These are phyloP conservation scores for Drosophila kohkoa DNA, from an alignment of 1,140 invertebrate genomes.

Conservation along the genomic window DNA sequence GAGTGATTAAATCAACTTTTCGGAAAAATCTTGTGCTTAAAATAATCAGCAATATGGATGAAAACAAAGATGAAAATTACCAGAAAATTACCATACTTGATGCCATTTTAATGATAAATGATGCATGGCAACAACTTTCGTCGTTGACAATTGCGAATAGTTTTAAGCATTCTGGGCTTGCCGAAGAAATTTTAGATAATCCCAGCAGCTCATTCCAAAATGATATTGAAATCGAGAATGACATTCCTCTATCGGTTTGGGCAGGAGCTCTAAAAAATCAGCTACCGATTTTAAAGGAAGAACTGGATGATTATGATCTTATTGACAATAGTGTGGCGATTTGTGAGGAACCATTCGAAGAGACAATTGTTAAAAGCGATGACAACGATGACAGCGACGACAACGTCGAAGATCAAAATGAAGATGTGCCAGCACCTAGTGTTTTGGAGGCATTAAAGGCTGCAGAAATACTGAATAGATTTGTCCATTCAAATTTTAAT, in stretches of 20 bases:
- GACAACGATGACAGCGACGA: constrained; percentile 5
- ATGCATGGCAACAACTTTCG: too few species aligned
- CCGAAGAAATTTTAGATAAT: neutral
- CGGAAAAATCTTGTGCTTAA: constrained; percentile 8
- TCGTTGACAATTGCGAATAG: too few species aligned
- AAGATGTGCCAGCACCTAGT: constrained; percentile 1
- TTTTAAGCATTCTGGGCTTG: neutral
- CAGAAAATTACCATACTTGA: too few species aligned
- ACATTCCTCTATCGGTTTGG: too few species aligned
- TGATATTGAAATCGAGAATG: neutral
- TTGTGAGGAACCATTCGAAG: neutral
- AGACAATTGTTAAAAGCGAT: neutral
- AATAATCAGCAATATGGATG: neutral
- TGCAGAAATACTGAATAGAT: constrained; percentile 9
- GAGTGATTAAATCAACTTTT: constrained; percentile 12
- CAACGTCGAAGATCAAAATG: neutral
- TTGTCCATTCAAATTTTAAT: constrained; percentile 9
- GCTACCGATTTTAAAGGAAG: too few species aligned
- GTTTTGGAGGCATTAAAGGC: constrained; percentile 15
- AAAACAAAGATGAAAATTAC: constrained; percentile 5
- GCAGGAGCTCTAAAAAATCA: too few species aligned
- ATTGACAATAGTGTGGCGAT: neutral
- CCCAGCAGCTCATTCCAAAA: neutral
- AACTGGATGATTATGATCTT: neutral
- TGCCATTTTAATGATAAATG: too few species aligned